A percentile compares a stretch with the other conserved stretches of the same genome.
Evolutionary conservation across 2,797 vertebrate species (phyloP).

Genomic region (Silurus lanzhouensis): DNA sequence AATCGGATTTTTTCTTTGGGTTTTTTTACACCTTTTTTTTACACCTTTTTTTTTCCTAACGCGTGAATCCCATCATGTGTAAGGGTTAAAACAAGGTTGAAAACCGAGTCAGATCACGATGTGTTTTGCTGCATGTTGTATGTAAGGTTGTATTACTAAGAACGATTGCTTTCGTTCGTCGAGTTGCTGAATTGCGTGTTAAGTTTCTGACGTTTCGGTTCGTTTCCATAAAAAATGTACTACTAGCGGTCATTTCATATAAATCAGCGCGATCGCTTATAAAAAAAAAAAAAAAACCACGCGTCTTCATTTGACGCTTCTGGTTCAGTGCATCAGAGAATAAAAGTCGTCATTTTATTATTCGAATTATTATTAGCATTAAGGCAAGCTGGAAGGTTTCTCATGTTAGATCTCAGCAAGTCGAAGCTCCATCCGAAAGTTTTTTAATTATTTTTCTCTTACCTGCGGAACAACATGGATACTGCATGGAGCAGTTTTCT

Average conservation of each 20-base stretch:
- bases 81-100: constrained; percentile 48
- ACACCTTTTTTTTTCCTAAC: constrained; percentile 47
- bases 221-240: background rate
- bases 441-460: constrained; percentile 25
- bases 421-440: background rate
- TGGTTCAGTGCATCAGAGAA: background rate
- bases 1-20: constrained; percentile 50
- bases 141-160: background rate
- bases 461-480: constrained; percentile 72
- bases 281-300: no score
- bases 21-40: constrained; percentile 54
- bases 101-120: background rate
- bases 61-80: constrained; percentile 64
- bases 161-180: background rate
- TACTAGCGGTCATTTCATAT: no score
- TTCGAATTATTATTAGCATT: background rate
- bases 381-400: background rate
- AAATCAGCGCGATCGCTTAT: background rate
- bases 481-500: constrained; percentile 89
- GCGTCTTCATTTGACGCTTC: no score
- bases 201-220: background rate
- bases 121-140: constrained; percentile 5
- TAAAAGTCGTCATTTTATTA: background rate
- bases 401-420: constrained; percentile 18
- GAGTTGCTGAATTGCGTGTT: background rate